Evolutionary conservation across 2,113 vertebrate genomes (phyloP).

Genomic region (Oreotrochilus melanogaster): DNA sequence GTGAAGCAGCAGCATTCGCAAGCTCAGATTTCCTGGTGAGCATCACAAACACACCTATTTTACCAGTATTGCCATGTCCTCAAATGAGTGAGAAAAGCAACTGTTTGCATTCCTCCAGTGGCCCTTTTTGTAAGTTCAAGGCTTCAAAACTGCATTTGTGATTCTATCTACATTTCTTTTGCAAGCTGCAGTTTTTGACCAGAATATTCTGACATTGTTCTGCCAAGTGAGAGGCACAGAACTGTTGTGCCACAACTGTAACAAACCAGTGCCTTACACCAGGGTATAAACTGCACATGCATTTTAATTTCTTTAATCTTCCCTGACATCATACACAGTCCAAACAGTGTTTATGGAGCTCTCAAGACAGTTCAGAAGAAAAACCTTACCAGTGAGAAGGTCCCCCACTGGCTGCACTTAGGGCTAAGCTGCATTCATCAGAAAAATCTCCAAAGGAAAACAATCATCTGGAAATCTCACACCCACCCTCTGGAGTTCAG

Average conservation of each 20-base stretch:
- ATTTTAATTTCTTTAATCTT: not conserved
- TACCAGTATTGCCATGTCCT: accelerated
- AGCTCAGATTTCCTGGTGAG: not conserved
- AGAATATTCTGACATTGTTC: not conserved
- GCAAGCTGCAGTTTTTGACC: not conserved
- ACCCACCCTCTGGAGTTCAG: not conserved
- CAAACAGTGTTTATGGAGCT: not conserved
- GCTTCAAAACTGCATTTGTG: not conserved
- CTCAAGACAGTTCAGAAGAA: not conserved
- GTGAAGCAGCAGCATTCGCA: not conserved
- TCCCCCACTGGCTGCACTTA: too few species aligned
- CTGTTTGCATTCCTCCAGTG: not conserved
- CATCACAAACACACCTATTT: not conserved
- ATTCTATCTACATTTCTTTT: accelerated
- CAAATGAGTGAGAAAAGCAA: not conserved
- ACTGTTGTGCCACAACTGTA: accelerated
- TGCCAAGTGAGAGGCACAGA: not conserved
- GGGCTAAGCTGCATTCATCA: not conserved
- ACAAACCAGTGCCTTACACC: accelerated
- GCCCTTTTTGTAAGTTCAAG: not conserved
- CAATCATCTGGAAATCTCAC: not conserved
- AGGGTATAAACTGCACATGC: accelerated
- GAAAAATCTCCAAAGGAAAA: not conserved
- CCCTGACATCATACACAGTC: not conserved
- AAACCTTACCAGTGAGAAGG: accelerated